A percentile compares a stretch with the other conserved stretches of the same genome.
phyloP scores from a whole-genome alignment of 2,888 invertebrate genomes.

The Agriopis marginaria region DNA sequence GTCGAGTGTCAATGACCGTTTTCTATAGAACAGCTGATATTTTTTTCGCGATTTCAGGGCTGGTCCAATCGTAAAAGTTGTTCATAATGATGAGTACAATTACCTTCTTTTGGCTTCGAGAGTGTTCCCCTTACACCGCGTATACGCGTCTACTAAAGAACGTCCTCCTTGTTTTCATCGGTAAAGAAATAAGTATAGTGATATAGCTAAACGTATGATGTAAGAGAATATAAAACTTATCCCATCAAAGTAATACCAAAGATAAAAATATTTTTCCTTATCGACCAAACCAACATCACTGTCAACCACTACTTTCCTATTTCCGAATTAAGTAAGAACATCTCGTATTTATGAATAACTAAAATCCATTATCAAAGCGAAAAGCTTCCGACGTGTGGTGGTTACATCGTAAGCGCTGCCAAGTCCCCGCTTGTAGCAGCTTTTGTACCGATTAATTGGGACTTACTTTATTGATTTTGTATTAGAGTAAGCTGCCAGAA shows the following conservation, averaged over 20 bases:
- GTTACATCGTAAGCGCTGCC: conserved; percentile 51
- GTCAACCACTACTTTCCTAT: conserved; percentile 23
- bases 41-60: no score
- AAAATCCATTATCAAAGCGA: conserved; percentile 57
- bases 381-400: conserved; percentile 51
- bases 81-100: no score
- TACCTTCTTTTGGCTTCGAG: no score
- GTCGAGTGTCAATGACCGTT: no score
- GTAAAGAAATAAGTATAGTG: no score
- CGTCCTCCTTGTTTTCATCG: no score
- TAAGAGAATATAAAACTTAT: background rate
- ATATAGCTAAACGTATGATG: no score
- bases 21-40: no score
- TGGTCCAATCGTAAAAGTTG: no score
- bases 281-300: background rate
- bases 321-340: conserved; percentile 30
- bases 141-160: no score
- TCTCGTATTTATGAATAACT: conserved; percentile 59
- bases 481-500: conserved; percentile 73
- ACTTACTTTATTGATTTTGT: conserved; percentile 82
- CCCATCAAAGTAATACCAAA: background rate
- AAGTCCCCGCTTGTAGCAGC: conserved; percentile 59
- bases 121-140: no score
- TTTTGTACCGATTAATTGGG: conserved; percentile 76
- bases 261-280: background rate